phyloP scores from a whole-genome alignment of 2,888 invertebrate genomes.

The Melanchra persicariae region DNA sequence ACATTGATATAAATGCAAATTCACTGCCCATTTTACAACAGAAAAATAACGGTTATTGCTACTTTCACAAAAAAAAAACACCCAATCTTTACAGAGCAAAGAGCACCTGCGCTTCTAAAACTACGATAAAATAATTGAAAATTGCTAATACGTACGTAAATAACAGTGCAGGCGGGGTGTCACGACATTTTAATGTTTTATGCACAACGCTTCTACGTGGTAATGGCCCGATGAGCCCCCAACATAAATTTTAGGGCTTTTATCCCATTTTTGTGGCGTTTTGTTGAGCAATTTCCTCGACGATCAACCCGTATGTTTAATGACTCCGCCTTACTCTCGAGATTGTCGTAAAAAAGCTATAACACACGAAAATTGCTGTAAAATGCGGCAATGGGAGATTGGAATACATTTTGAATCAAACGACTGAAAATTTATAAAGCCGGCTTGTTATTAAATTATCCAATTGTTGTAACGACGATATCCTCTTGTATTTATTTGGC shows the following conservation, averaged over 20 bases:
- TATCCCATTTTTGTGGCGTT: conserved; percentile 83
- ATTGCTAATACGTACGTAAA: conserved; percentile 85
- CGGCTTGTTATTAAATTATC: not conserved
- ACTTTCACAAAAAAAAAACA: not conserved
- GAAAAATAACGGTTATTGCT: not conserved
- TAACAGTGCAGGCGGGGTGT: conserved; percentile 81
- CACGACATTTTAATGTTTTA: conserved; percentile 88
- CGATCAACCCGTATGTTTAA: conserved; percentile 69
- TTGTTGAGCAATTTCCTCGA: conserved; percentile 78
- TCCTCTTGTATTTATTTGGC: not conserved
- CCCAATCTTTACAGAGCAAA: conserved; percentile 29
- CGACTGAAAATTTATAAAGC: not conserved
- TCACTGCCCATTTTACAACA: not conserved
- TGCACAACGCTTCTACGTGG: conserved; percentile 86
- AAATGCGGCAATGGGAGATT: conserved; percentile 26
- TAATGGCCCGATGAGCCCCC: conserved; percentile 86
- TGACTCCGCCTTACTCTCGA: conserved; percentile 58
- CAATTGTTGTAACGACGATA: not conserved
- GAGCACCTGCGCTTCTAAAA: conserved; percentile 69
- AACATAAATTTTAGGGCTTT: conserved; percentile 86
- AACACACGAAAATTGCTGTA: conserved; percentile 41
- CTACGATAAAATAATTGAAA: conserved; percentile 82
- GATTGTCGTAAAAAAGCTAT: conserved; percentile 60
- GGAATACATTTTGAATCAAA: conserved; percentile 29
- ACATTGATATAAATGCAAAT: not conserved